These are phyloP conservation scores for Mesorhabditis spiculigera DNA, from an alignment of 2,888 invertebrate genomes.

Conservation along the genomic window DNA sequence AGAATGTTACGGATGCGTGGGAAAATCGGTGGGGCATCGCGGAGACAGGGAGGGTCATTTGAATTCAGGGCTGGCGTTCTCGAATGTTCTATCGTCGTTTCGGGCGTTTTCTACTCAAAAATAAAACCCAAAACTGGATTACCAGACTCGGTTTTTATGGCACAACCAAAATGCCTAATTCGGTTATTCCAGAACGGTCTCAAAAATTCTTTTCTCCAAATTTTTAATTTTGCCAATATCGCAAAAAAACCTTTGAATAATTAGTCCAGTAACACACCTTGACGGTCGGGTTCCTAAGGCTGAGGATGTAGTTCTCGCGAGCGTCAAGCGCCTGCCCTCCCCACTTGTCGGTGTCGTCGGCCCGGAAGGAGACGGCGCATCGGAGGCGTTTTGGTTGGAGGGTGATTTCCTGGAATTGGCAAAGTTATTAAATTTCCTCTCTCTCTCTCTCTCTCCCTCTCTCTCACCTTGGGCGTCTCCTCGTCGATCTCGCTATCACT, in stretches of 20 bases:
- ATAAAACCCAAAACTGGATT: too few species aligned
- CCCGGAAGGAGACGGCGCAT: conserved; percentile 49
- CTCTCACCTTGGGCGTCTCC: background rate
- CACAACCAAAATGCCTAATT: too few species aligned
- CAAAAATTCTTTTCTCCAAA: too few species aligned
- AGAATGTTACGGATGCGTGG: too few species aligned
- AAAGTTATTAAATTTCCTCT: background rate
- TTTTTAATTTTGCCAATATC: conserved; percentile 8
- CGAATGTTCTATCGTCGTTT: too few species aligned
- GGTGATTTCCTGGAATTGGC: conserved; percentile 19
- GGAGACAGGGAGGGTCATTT: too few species aligned
- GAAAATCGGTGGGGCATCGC: too few species aligned
- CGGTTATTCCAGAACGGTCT: too few species aligned
- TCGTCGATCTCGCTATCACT: background rate
- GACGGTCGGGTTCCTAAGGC: conserved; percentile 38
- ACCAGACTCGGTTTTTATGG: too few species aligned
- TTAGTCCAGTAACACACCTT: conserved; percentile 31
- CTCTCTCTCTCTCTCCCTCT: background rate
- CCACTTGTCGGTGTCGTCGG: conserved; percentile 53
- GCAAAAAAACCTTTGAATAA: background rate
- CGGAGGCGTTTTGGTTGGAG: conserved; percentile 43
- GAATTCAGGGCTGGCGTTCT: too few species aligned
- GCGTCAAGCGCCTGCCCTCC: conserved; percentile 44
- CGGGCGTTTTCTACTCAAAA: too few species aligned
- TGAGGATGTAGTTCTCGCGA: conserved; percentile 40